Percentiles rank a stretch among this genome's conserved stretches.
phyloP scores from a whole-genome alignment of 2,113 vertebrate genomes.

The Antechinus flavipes region DNA sequence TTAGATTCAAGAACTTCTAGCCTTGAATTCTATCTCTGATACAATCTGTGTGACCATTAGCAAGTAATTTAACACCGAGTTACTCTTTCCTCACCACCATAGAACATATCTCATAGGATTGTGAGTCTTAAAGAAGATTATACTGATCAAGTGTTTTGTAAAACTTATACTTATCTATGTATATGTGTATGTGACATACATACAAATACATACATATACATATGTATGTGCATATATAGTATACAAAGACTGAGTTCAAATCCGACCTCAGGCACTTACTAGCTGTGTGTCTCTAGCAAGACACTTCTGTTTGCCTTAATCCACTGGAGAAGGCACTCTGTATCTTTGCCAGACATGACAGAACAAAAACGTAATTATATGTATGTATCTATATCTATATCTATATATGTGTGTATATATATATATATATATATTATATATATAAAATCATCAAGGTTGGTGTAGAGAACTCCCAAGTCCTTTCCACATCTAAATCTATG shows the following conservation, averaged over 20 bases:
- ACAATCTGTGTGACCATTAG: background rate
- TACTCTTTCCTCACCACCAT: background rate
- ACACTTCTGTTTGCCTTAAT: background rate
- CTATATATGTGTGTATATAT: too few species aligned
- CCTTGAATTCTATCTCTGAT: background rate
- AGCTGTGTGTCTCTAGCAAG: background rate
- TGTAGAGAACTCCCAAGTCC: background rate
- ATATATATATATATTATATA: too few species aligned
- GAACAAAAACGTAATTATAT: too few species aligned
- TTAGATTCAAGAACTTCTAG: background rate
- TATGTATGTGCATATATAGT: too few species aligned
- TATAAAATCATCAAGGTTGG: background rate
- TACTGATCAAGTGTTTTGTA: background rate
- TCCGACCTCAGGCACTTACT: background rate
- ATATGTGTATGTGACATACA: too few species aligned
- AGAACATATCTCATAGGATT: background rate
- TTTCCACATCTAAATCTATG: background rate
- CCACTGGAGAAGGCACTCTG: background rate
- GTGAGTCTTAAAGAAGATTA: background rate
- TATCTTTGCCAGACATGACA: too few species aligned
- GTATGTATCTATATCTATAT: too few species aligned
- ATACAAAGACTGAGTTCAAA: background rate
- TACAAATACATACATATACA: too few species aligned
- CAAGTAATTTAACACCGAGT: background rate
- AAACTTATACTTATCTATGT: background rate